phyloP scores from a whole-genome alignment of 2,797 vertebrate species.

The Parauchenoglanis ngamensis region DNA sequence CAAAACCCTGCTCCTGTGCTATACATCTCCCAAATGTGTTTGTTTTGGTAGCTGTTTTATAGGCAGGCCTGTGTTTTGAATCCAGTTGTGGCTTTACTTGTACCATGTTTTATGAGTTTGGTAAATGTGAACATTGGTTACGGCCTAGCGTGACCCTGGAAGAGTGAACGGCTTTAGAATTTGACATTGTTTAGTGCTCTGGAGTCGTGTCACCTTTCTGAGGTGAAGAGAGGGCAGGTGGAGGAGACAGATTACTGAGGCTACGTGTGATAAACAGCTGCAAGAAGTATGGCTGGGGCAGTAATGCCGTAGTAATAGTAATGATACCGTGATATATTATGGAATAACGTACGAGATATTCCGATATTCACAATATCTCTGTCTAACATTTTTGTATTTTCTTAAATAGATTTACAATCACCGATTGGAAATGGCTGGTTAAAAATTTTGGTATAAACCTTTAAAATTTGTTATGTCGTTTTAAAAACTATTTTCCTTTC shows the following conservation, averaged over 20 bases:
- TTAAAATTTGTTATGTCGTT: neutral
- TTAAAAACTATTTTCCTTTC: no score
- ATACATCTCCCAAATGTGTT: conserved; percentile 43
- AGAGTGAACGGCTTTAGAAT: conserved; percentile 28
- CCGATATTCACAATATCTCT: neutral
- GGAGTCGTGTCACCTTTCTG: conserved; percentile 21
- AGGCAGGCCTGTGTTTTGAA: conserved; percentile 46
- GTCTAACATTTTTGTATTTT: neutral
- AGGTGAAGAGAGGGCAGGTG: conserved; percentile 12
- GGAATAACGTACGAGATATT: neutral
- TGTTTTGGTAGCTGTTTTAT: conserved; percentile 46
- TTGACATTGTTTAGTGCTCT: conserved; percentile 31
- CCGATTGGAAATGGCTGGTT: neutral
- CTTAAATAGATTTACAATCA: neutral
- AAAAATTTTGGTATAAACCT: neutral
- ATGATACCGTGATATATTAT: neutral
- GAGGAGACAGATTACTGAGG: neutral
- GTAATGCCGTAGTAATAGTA: no score
- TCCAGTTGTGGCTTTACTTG: conserved; percentile 45
- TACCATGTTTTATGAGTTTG: conserved; percentile 46
- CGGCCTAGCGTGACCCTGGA: conserved; percentile 28
- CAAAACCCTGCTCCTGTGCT: conserved; percentile 36
- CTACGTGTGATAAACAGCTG: neutral
- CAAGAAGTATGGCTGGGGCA: neutral
- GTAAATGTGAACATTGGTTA: conserved; percentile 28